Base-by-base conservation (phyloP, 1,140 invertebrate species). In the Trypoxylus dichotomus region DNA sequence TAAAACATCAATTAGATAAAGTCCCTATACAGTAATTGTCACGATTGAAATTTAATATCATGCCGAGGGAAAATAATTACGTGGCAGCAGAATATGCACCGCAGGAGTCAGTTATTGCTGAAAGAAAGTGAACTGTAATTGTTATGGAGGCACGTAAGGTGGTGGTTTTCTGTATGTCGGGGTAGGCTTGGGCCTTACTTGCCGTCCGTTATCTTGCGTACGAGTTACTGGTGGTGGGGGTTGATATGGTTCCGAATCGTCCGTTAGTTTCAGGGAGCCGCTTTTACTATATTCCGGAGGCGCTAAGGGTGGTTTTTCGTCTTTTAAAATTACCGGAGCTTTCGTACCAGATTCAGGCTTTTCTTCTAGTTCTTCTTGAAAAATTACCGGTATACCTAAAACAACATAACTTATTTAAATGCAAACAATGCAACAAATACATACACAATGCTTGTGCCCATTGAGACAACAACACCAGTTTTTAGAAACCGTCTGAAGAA, bases 351-450 rank as follows among this genome's bases (percentile, higher is more conserved):
- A 80, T 79, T 86, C 94, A 1, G 93, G 94, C 83, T 96, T 94
- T 83, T 98, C 96, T 80, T 97, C 95, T 13, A 97, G 88, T 85
- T 98, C 97, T 86, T 98, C 96, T 85, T 94, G 93, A 86, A 98
- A 97, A 80, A 98, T 98, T 6, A 98, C 95, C 0, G 97, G 97
- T 81, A 97, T 95, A 63, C 60, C 60, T 68, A 8, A n/a, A 58
- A 58, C 47, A 58, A 21, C 47, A 8, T 37, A 37, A 37, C 32
- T 37, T 2, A 5, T 7, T 37, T 13, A n/a, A 54, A 54, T 54
- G 6, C 47, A 19, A 54, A n/a, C 19, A 19, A n/a, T 19, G 47
- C 7, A 19, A 54, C 15, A 3, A 19, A 6, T 43, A 10, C 32
- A 37, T 37, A 37, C 32, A 37, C 5, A 37, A n/a, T n/a, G n/a